These are phyloP conservation scores for Dendrophyllia cribrosa DNA, from an alignment of 64 coral and sea anemone genomes.

Conservation along the genomic window DNA sequence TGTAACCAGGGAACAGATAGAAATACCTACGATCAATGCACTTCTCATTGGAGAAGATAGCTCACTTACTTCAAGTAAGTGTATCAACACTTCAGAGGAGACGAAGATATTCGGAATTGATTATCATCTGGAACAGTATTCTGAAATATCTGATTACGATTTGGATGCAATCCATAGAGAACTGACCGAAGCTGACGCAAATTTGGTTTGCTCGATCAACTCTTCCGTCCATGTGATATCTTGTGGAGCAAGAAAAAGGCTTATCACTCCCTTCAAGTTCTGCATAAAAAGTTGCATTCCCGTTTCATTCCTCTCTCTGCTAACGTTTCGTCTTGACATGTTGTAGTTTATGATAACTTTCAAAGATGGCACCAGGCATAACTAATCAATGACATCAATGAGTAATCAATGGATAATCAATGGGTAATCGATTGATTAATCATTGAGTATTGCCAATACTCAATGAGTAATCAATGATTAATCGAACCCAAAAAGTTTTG, in stretches of 20 bases:
- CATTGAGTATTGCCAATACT: no score
- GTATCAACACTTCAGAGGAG: constrained; percentile 78
- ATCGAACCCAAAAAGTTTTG: no score
- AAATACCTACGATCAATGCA: constrained; percentile 48
- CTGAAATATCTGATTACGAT: no score
- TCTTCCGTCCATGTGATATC: constrained; percentile 20
- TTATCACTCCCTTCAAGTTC: constrained; percentile 10
- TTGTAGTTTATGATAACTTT: no score
- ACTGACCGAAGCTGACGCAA: constrained; percentile 18
- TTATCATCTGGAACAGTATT: constrained; percentile 62
- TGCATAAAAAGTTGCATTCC: constrained; percentile 5
- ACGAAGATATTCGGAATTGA: constrained; percentile 58
- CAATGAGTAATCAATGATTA: no score
- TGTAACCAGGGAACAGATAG: constrained; percentile 50
- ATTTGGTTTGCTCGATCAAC: constrained; percentile 20
- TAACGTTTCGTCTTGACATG: constrained; percentile 1
- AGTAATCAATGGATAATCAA: no score
- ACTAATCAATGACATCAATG: no score
- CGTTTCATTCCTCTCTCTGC: constrained; percentile 22
- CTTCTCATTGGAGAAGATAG: constrained; percentile 85
- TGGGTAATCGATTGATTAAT: no score
- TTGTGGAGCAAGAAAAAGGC: constrained; percentile 6
- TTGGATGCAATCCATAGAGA: constrained; percentile 67
- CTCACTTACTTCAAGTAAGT: constrained; percentile 57
- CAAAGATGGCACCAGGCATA: no score